A percentile compares a stretch with the other conserved stretches of the same genome.
phyloP scores from a whole-genome alignment of 2,797 vertebrate genomes.

The Sebastes itinus region DNA sequence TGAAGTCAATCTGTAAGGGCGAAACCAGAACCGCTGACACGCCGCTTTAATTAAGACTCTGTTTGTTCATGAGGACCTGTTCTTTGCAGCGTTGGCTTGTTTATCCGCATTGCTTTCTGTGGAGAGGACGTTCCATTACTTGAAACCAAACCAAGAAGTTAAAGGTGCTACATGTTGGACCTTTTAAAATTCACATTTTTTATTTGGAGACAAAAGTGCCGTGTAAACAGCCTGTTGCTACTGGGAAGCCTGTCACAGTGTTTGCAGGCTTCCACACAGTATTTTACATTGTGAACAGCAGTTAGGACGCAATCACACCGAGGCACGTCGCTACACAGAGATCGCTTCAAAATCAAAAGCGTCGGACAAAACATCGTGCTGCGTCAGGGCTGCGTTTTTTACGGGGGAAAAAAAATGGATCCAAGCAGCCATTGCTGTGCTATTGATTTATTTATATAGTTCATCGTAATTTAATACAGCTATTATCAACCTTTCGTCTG shows the following conservation, averaged over 20 bases:
- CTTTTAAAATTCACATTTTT: not conserved
- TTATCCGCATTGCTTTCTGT: not conserved
- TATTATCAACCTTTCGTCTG: too few relatives aligned
- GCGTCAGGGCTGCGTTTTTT: too few relatives aligned
- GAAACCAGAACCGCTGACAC: constrained; percentile 53
- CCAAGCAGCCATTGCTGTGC: too few relatives aligned
- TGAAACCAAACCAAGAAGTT: not conserved
- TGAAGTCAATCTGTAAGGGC: constrained; percentile 71
- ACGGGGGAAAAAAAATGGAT: too few relatives aligned
- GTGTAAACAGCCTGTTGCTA: not conserved
- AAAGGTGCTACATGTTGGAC: not conserved
- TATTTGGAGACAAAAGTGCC: not conserved
- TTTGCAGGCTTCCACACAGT: not conserved
- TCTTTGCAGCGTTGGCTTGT: not conserved
- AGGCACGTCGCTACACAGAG: too few relatives aligned
- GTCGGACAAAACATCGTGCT: too few relatives aligned
- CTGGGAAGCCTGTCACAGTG: not conserved
- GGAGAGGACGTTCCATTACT: not conserved
- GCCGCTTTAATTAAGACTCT: fast-evolving
- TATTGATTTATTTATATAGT: too few relatives aligned
- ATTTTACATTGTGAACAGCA: not conserved
- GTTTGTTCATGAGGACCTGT: not conserved
- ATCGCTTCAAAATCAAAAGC: too few relatives aligned
- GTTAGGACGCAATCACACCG: too few relatives aligned
- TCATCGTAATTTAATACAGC: fast-evolving